Base-by-base conservation (phyloP, 1,140 invertebrate species). In the Centruroides sculpturatus region DNA sequence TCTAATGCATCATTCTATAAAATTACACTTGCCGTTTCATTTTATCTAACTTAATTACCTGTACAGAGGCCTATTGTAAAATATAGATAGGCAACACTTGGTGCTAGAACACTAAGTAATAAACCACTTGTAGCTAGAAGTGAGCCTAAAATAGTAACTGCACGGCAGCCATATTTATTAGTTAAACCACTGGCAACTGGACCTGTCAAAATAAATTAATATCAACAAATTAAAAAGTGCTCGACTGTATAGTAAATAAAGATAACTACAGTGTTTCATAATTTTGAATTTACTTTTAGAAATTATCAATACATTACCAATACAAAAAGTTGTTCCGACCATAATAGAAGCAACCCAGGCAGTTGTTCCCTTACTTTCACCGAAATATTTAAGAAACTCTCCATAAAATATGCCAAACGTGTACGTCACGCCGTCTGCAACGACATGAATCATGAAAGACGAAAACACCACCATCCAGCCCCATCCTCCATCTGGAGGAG, bases 391-490 rank as follows among this genome's bases (percentile, higher is more conserved):
- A 54, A 89, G 74, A 67, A 95, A 85, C 72, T 91, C 84, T 58
- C 81, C 74, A 71, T 86, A 85, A 71, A 94, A 87, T 54, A 93
- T 80, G 35, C 89, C 89, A 75, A 91, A 92, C n/a, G 90, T 89
- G 73, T 94, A 94, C 34, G 72, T 72, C 3, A 76, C 64, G 6
- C 76, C 76, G 59, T 77, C 75, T 35, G 74, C 89, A 70, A 94
- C 81, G 66, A 93, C 81, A 74, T 92, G 90, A 66, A 92, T 89
- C 82, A 92, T 85, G 72, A 94, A 92, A 1, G 89, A 92, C 4
- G 83, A 89, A 68, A 92, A 84, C 23, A 92, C 88, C n/a, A 96
- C 85, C 69, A 87, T 78, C 89, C 90, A 95, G 3, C 91, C 92
- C 88, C 89, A 95, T 0, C 91, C 91, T 3, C 78, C 78, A 67